A percentile compares a stretch with the other conserved stretches of the same genome.
phyloP scores from a whole-genome alignment of 2,797 vertebrate species.

The Apogon hyalosoma region DNA sequence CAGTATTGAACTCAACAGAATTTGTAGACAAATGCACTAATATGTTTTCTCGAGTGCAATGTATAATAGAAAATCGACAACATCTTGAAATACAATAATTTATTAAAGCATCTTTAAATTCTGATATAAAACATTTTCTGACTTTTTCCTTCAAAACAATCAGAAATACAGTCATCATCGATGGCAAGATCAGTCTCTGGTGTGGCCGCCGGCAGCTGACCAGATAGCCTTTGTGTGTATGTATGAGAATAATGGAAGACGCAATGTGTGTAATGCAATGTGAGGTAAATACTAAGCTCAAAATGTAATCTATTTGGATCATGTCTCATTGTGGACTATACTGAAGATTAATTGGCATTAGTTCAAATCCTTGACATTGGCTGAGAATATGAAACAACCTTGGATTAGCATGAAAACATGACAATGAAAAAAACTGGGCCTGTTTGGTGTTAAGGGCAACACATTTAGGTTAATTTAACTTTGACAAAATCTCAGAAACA shows the following conservation, averaged over 20 bases:
- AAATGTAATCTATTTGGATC: constrained; percentile 40
- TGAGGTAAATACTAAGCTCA: constrained; percentile 71
- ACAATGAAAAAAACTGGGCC: constrained; percentile 27
- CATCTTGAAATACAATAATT: constrained; percentile 90
- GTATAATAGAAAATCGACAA: constrained; percentile 15
- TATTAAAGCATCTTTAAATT: constrained; percentile 95
- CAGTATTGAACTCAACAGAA: not conserved
- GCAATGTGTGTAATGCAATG: constrained; percentile 45
- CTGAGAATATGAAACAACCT: constrained; percentile 3
- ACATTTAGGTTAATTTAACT: constrained; percentile 19
- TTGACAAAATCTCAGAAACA: constrained; percentile 39
- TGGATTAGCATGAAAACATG: constrained; percentile 14
- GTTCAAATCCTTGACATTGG: constrained; percentile 30
- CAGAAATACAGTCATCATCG: constrained; percentile 80
- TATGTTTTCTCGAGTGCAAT: not conserved
- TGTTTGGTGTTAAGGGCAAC: constrained; percentile 6
- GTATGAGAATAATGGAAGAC: constrained; percentile 72
- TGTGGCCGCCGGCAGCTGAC: constrained; percentile 91
- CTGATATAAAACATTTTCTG: constrained; percentile 89
- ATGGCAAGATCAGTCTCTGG: constrained; percentile 81
- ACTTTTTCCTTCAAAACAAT: constrained; percentile 80
- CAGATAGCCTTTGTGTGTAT: constrained; percentile 73
- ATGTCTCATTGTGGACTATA: constrained; percentile 37
- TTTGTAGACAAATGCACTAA: not conserved
- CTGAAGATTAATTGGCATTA: constrained; percentile 41